phyloP scores from a whole-genome alignment of 2,888 invertebrate genomes.

The Linhomoeus sp. region DNA sequence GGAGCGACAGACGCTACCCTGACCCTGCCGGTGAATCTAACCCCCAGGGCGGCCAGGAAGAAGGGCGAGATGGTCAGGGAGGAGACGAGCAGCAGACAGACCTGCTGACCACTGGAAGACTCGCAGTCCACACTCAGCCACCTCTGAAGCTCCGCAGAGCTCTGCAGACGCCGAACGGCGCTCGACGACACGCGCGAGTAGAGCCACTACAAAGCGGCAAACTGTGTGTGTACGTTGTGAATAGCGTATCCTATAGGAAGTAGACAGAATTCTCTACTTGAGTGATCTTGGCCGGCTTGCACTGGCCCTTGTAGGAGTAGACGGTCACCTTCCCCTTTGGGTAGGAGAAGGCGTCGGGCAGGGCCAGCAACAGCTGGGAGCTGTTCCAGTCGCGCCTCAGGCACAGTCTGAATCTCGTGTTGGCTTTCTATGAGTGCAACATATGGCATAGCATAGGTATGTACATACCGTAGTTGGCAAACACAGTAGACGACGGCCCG shows the following conservation, averaged over 20 bases:
- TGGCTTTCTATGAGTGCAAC: too few species aligned
- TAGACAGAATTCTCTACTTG: too few species aligned
- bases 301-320: slow-evolving; percentile 17
- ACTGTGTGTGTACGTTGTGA: too few species aligned
- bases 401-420: slow-evolving; percentile 35
- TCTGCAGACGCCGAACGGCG: background rate
- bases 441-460: too few species aligned
- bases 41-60: slow-evolving; percentile 36
- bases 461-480: background rate
- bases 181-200: background rate
- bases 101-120: slow-evolving; percentile 5
- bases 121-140: too few species aligned
- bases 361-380: slow-evolving; percentile 33
- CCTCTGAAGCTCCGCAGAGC: background rate
- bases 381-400: slow-evolving; percentile 32
- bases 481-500: too few species aligned
- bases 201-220: background rate
- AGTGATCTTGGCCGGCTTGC: background rate
- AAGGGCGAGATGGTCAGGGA: slow-evolving; percentile 32
- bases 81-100: slow-evolving; percentile 33
- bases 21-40: slow-evolving; percentile 37
- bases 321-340: slow-evolving; percentile 34
- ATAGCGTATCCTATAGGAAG: too few species aligned
- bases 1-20: slow-evolving; percentile 30
- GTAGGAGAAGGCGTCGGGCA: slow-evolving; percentile 31